A percentile compares a stretch with the other conserved stretches of the same genome.
phyloP scores from a whole-genome alignment of 1,140 invertebrate genomes.

The Pararge aegeria region DNA sequence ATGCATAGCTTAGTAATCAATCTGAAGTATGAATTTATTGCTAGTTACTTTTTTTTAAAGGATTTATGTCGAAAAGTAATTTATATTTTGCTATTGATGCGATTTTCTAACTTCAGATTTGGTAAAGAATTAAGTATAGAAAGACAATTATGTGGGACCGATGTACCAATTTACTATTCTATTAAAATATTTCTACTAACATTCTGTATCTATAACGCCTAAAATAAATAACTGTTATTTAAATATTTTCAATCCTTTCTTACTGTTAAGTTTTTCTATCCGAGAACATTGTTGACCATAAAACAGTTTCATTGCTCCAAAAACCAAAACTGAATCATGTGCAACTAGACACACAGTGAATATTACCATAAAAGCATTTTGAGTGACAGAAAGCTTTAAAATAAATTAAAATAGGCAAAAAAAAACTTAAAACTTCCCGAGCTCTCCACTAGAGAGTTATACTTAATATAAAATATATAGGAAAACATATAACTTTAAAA shows the following conservation, averaged over 20 bases:
- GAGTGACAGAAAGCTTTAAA: conserved; percentile 66
- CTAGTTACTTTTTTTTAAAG: no score
- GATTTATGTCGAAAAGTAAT: no score
- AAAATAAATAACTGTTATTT: no score
- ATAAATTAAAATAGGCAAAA: conserved; percentile 44
- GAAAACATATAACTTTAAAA: conserved; percentile 43
- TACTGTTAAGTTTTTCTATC: not conserved
- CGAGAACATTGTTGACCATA: not conserved
- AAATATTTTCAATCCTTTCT: not conserved
- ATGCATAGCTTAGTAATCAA: not conserved
- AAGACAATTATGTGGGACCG: no score
- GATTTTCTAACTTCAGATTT: no score
- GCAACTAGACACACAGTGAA: conserved; percentile 31
- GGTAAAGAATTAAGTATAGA: no score
- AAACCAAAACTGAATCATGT: conserved; percentile 10
- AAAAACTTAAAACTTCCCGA: conserved; percentile 62
- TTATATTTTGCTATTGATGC: no score
- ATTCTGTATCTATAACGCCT: conserved; percentile 1
- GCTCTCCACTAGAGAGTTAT: conserved; percentile 77
- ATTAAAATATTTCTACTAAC: no score
- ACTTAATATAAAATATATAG: conserved; percentile 40
- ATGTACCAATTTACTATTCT: no score
- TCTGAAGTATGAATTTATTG: no score
- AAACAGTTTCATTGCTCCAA: conserved; percentile 1
- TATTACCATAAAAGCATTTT: conserved; percentile 50